These are phyloP conservation scores for Nibea coibor DNA, from an alignment of 2,113 vertebrate species.

Conservation along the genomic window DNA sequence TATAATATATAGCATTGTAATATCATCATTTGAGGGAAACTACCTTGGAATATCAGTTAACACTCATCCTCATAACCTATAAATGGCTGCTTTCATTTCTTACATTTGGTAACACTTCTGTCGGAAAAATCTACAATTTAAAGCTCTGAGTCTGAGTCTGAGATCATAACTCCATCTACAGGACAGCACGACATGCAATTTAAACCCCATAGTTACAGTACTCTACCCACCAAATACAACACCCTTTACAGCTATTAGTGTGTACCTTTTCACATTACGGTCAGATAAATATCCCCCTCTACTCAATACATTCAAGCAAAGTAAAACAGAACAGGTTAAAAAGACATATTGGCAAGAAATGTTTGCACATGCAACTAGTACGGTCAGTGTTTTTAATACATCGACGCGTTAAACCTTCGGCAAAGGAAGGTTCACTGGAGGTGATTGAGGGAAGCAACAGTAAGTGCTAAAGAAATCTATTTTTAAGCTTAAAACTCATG, in stretches of 20 bases:
- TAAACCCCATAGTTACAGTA: neutral
- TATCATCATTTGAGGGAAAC: slow-evolving; percentile 12
- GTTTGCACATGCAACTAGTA: slow-evolving; percentile 33
- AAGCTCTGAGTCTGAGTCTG: slow-evolving; percentile 4
- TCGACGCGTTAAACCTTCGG: neutral
- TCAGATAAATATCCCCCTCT: neutral
- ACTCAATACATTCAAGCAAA: slow-evolving; percentile 15
- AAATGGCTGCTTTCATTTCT: slow-evolving; percentile 13
- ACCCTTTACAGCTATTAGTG: slow-evolving; percentile 17
- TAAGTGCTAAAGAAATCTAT: neutral
- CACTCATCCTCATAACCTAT: neutral
- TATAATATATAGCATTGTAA: neutral
- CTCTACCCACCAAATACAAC: neutral
- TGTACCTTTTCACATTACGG: slow-evolving; percentile 5
- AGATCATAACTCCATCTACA: slow-evolving; percentile 18
- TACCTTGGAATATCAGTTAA: neutral
- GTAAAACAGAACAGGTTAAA: neutral
- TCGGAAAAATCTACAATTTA: neutral
- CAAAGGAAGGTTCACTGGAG: neutral
- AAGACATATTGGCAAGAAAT: neutral
- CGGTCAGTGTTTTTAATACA: slow-evolving; percentile 4
- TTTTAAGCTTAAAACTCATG: too few relatives aligned
- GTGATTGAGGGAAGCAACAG: neutral
- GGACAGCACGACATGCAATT: slow-evolving; percentile 22
- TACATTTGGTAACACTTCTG: neutral